Percentiles rank a stretch among this genome's conserved stretches.
phyloP scores from a whole-genome alignment of 1,140 invertebrate species.

The Goniozus legneri region DNA sequence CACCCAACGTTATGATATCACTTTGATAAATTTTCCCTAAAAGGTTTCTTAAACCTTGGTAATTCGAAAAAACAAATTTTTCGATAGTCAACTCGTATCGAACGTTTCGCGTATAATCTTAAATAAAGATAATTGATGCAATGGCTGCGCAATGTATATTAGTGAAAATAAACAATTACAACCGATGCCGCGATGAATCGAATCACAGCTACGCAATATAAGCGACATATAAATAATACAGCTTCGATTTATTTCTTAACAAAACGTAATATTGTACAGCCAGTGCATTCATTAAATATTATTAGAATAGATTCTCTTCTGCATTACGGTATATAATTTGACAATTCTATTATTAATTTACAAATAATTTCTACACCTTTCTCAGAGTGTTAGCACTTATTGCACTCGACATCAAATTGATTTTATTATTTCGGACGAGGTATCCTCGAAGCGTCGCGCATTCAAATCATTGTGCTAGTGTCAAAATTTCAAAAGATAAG shows the following conservation, averaged over 20 bases:
- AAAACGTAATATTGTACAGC: too few species aligned
- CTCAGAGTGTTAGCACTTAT: too few species aligned
- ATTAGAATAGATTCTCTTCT: slow-evolving; percentile 10
- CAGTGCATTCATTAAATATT: slow-evolving; percentile 3
- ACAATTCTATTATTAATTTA: too few species aligned
- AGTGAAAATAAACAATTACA: background rate
- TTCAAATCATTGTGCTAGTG: slow-evolving; percentile 7
- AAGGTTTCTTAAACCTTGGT: slow-evolving; percentile 4
- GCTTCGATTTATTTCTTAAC: too few species aligned
- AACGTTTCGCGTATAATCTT: slow-evolving; percentile 6
- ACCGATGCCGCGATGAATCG: background rate
- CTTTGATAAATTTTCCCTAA: background rate
- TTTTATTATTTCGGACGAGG: too few species aligned
- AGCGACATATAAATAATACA: too few species aligned
- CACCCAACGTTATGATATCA: too few species aligned
- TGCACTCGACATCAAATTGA: too few species aligned
- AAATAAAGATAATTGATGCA: background rate
- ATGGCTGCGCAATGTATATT: background rate
- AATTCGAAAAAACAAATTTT: slow-evolving; percentile 2
- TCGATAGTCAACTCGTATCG: slow-evolving; percentile 8
- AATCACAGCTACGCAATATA: slow-evolving; percentile 6
- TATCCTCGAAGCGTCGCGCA: too few species aligned
- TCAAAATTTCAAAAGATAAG: slow-evolving; percentile 16
- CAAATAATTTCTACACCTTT: too few species aligned
- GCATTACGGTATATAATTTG: too few species aligned